Conservation (phyloP, 2,888 invertebrate genomes). For the Megamerina dolium region DNA sequence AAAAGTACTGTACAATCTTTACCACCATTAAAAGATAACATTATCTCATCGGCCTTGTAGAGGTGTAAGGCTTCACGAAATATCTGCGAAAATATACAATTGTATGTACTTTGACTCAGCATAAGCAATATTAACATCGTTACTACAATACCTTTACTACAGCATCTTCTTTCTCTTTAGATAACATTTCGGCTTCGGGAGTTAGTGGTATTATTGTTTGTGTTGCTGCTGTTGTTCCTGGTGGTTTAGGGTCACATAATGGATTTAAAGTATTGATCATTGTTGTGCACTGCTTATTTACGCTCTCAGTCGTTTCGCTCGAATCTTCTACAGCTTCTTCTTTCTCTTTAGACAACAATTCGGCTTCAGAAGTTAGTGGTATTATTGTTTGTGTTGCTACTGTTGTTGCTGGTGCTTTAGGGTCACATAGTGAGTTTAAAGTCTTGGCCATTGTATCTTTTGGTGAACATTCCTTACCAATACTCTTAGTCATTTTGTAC, state of each 20-base stretch:
- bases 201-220: not conserved
- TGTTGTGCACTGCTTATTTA: too few relatives aligned
- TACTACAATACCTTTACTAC: slow-evolving; percentile 1
- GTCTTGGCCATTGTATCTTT: too few relatives aligned
- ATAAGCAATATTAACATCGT: not conserved
- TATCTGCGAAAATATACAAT: slow-evolving; percentile 50
- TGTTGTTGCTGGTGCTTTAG: too few relatives aligned
- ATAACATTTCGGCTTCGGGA: not conserved
- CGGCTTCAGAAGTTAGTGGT: too few relatives aligned
- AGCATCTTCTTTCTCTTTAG: slow-evolving; percentile 2
- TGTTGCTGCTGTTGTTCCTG: not conserved
- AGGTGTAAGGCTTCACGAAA: slow-evolving; percentile 57
- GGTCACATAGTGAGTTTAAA: too few relatives aligned
- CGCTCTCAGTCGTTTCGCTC: not conserved
- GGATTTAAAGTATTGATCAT: too few relatives aligned
- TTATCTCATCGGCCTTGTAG: slow-evolving; percentile 69
- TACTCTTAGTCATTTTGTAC: too few relatives aligned
- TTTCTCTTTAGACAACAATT: not conserved
- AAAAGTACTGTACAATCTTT: slow-evolving; percentile 95
- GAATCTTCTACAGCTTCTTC: not conserved
- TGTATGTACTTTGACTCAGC: not conserved
- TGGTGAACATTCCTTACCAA: too few relatives aligned
- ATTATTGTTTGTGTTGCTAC: too few relatives aligned
- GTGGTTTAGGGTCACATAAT: not conserved
- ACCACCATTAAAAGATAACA: slow-evolving; percentile 95